Conservation (phyloP, 2,888 invertebrate genomes). For the Dimorphilus gyrociliatus region DNA sequence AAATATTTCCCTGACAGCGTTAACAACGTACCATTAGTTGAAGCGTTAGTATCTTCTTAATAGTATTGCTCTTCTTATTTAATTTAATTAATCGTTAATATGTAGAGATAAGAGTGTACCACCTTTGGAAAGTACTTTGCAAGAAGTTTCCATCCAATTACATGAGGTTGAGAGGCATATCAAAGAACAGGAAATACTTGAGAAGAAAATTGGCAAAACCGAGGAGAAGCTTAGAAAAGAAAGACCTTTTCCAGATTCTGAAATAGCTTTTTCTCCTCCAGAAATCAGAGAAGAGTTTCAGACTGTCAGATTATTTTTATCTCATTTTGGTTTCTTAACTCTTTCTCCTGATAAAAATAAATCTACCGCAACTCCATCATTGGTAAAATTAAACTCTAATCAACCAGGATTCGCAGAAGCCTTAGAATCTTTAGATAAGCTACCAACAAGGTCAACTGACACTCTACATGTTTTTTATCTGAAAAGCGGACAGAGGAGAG, state of each 20-base stretch:
- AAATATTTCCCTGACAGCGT: slow-evolving; percentile 64
- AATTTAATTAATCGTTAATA: too few relatives aligned
- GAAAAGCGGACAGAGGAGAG: slow-evolving; percentile 60
- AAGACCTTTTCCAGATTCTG: slow-evolving; percentile 33
- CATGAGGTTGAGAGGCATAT: slow-evolving; percentile 49
- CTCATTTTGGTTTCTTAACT: slow-evolving; percentile 77
- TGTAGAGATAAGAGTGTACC: slow-evolving; percentile 85
- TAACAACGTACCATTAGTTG: slow-evolving; percentile 59
- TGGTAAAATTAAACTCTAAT: slow-evolving; percentile 55
- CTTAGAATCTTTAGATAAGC: slow-evolving; percentile 62
- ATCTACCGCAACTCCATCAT: slow-evolving; percentile 40
- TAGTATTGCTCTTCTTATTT: too few relatives aligned
- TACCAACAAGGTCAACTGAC: slow-evolving; percentile 69
- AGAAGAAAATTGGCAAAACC: slow-evolving; percentile 20
- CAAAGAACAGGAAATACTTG: slow-evolving; percentile 30
- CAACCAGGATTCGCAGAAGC: slow-evolving; percentile 57
- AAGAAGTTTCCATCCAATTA: slow-evolving; percentile 45
- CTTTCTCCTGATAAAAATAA: too few relatives aligned
- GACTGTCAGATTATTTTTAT: slow-evolving; percentile 79
- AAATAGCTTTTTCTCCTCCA: slow-evolving; percentile 40
- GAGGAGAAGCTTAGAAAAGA: slow-evolving; percentile 19
- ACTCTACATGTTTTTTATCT: slow-evolving; percentile 89
- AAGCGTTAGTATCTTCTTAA: slow-evolving; percentile 48
- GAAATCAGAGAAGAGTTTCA: slow-evolving; percentile 57
- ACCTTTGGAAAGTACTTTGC: slow-evolving; percentile 58